phyloP scores from a whole-genome alignment of 1,140 invertebrate genomes.

The Linepithema humile region DNA sequence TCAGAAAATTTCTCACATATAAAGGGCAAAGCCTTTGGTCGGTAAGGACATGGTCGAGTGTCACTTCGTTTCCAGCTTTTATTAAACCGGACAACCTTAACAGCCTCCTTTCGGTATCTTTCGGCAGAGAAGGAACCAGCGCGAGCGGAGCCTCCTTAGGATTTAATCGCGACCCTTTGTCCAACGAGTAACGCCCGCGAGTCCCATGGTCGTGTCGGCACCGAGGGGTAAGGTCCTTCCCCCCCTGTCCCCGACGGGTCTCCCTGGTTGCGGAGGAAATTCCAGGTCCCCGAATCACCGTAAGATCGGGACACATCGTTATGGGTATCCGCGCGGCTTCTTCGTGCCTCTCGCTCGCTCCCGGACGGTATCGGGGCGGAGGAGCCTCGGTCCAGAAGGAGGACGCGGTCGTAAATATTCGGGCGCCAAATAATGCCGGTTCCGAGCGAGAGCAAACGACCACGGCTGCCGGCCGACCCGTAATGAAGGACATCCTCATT shows the following conservation, averaged over 20 bases:
- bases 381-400: conserved; percentile 69
- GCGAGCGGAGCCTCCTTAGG: conserved; percentile 47
- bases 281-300: conserved; percentile 74
- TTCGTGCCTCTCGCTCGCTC: conserved; percentile 37
- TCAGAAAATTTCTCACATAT: neutral
- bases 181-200: conserved; percentile 67
- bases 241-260: neutral
- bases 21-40: no score
- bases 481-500: conserved; percentile 85
- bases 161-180: conserved; percentile 69
- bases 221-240: conserved; percentile 31
- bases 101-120: neutral
- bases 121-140: neutral
- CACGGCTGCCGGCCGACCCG: conserved; percentile 77
- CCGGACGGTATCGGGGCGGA: conserved; percentile 65
- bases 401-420: conserved; percentile 83
- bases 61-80: neutral
- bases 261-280: conserved; percentile 64
- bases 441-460: conserved; percentile 72
- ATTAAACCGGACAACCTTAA: conserved; percentile 34
- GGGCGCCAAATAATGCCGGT: conserved; percentile 80
- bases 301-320: conserved; percentile 81
- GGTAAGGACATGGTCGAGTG: no score
- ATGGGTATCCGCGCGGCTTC: conserved; percentile 73
- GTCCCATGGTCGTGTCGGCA: conserved; percentile 59